Evolutionary conservation across 2,113 vertebrate species (phyloP).

Genomic region (Bubalus kerabau): DNA sequence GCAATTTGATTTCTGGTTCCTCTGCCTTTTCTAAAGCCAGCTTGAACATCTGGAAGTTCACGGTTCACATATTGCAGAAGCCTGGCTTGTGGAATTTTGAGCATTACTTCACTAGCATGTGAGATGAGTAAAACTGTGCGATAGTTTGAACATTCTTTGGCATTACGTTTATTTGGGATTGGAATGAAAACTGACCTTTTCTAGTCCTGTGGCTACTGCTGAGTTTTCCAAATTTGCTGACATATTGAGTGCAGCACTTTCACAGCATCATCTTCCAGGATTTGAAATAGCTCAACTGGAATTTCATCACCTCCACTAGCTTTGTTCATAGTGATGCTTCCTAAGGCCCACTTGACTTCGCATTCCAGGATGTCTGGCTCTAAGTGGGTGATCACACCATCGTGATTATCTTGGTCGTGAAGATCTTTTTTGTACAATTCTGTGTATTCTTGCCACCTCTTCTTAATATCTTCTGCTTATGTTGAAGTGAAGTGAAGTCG

Average conservation of each 20-base stretch:
- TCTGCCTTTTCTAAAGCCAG: background rate
- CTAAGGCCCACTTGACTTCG: background rate
- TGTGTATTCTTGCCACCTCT: background rate
- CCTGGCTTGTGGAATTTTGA: background rate
- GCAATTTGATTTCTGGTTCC: background rate
- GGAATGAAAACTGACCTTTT: background rate
- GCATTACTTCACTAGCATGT: background rate
- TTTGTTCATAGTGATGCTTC: background rate
- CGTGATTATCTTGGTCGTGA: fast-evolving
- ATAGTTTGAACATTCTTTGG: background rate
- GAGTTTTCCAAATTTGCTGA: background rate
- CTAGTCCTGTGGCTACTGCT: background rate
- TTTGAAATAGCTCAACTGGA: background rate
- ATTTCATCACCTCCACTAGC: background rate
- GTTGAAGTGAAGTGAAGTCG: too few relatives aligned
- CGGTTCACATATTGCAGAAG: fast-evolving
- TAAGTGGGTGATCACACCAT: background rate
- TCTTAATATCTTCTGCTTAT: background rate
- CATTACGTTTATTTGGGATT: background rate
- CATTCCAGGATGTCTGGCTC: background rate
- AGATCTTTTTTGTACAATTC: background rate
- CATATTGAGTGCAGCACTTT: background rate
- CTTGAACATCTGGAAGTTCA: background rate
- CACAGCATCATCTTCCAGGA: background rate
- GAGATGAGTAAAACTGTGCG: fast-evolving